Evolutionary conservation across 2,888 invertebrate species (phyloP).

Genomic region (Azorinus chamasolen): DNA sequence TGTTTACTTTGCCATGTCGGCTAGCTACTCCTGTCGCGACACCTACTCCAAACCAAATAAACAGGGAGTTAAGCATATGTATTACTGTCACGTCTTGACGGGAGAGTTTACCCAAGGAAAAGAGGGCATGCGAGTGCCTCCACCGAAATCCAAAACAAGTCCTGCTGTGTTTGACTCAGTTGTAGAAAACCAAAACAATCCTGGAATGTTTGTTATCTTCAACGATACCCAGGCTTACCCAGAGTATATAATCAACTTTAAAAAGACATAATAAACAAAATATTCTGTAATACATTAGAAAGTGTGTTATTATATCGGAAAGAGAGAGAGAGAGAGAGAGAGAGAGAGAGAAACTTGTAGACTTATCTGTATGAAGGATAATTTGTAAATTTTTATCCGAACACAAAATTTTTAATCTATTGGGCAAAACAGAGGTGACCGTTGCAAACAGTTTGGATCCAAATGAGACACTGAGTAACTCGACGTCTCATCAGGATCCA

Average conservation of each 20-base stretch:
- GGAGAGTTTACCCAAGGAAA: slow-evolving; percentile 65
- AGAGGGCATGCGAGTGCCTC: slow-evolving; percentile 59
- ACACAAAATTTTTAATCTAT: too few relatives aligned
- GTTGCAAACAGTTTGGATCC: too few relatives aligned
- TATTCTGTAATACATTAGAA: too few relatives aligned
- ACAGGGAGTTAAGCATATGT: slow-evolving; percentile 65
- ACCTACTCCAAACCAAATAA: slow-evolving; percentile 61
- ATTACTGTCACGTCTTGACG: slow-evolving; percentile 69
- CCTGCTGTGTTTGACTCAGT: slow-evolving; percentile 72
- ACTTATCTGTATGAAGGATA: too few relatives aligned
- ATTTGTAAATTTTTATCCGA: too few relatives aligned
- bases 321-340: too few relatives aligned
- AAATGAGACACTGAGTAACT: too few relatives aligned
- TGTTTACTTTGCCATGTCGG: slow-evolving; percentile 78
- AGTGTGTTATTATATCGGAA: too few relatives aligned
- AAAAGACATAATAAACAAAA: not conserved
- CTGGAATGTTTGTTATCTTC: slow-evolving; percentile 78
- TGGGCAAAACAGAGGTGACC: too few relatives aligned
- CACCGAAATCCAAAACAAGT: slow-evolving; percentile 39
- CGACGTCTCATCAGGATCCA: too few relatives aligned
- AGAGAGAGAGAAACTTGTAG: slow-evolving; percentile 2
- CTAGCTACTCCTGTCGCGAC: slow-evolving; percentile 66
- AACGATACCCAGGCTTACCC: slow-evolving; percentile 82
- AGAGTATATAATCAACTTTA: slow-evolving; percentile 77
- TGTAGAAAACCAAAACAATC: slow-evolving; percentile 60